Base-by-base conservation (phyloP, 2,113 vertebrate genomes). In the Phylloscopus trochiloides region DNA sequence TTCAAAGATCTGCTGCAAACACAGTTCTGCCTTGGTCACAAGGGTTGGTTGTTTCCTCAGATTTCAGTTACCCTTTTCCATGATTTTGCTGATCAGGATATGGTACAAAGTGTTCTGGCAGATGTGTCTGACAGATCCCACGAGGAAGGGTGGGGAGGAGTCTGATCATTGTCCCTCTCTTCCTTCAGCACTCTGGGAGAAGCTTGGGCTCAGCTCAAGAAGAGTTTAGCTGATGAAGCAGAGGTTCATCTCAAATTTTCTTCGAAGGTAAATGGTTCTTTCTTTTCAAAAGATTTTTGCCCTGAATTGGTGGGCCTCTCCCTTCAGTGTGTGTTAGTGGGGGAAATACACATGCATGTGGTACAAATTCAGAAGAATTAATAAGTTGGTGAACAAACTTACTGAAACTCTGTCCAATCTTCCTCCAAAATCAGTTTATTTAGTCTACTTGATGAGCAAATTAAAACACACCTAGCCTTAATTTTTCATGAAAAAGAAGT, bases 241-340 rank as follows among this genome's bases (percentile, higher is more conserved):
- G 99, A 99, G 84, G 99, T 99, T 97, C 99, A 99, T 95, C 98
- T 99, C 72, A 99, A 99, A 94, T 99, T 99, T 98, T 99, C 99
- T 10, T 99, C 99, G 14, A 99, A 99, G 99, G 99, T 99, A 98
- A 96, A 36, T 42, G 22, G 20, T 54, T 88, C 43, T 74, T 51
- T 29, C 25, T 91, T 74, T 67, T 61, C 51, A 25, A 42, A 45
- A 63, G 24, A 43, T 74, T 50, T 88, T 90, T 86, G 8, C 29
- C 28, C n/a, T 86, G 50, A 40, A 18, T 84, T 72, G 42, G 4
- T 78, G 31, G 22, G 40, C 9, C 14, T 47, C 15, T 91, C 14
- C 34, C 47, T 78, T 79, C 61, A 58, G 40, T 61, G 43, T 9
- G 21, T 61, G 18, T 70, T 61, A 51, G 17, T 74, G n/a, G 40